phyloP scores from a whole-genome alignment of 2,888 invertebrate genomes.

The Sceliomorpha sp. region DNA sequence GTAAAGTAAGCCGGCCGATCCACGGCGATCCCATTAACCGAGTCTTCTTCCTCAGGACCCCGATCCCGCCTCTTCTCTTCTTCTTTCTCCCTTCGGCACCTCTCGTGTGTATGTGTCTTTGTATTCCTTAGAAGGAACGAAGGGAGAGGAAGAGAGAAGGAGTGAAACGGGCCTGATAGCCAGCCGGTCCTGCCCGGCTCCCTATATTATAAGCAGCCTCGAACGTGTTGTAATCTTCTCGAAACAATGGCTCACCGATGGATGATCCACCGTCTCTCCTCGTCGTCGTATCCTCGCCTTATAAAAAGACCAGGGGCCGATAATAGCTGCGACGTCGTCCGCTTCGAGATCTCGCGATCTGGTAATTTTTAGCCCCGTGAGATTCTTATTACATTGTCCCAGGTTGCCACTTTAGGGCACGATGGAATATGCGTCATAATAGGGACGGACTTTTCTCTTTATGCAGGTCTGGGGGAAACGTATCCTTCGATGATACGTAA shows the following conservation, averaged over 20 bases:
- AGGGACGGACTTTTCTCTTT: slow-evolving; percentile 32
- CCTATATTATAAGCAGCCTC: slow-evolving; percentile 77
- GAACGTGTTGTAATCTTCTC: slow-evolving; percentile 80
- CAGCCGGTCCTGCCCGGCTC: slow-evolving; percentile 64
- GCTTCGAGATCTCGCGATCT: slow-evolving; percentile 59
- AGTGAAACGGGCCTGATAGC: slow-evolving; percentile 54
- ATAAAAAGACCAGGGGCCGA: slow-evolving; percentile 75
- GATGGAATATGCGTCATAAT: slow-evolving; percentile 34
- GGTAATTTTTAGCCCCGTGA: slow-evolving; percentile 58
- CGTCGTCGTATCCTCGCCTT: slow-evolving; percentile 46
- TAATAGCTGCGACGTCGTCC: slow-evolving; percentile 74
- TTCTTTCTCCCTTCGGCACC: slow-evolving; percentile 41
- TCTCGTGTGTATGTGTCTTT: slow-evolving; percentile 51
- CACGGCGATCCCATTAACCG: slow-evolving; percentile 60
- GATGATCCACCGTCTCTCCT: slow-evolving; percentile 56
- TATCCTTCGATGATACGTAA: slow-evolving; percentile 28
- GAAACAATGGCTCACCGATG: slow-evolving; percentile 78
- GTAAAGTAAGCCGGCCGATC: slow-evolving; percentile 34
- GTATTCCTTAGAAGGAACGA: slow-evolving; percentile 44
- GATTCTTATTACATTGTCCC: slow-evolving; percentile 45
- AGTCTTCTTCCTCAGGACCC: slow-evolving; percentile 35
- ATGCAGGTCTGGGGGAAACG: slow-evolving; percentile 30
- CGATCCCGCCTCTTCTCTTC: slow-evolving; percentile 37
- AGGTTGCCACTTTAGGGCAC: slow-evolving; percentile 34
- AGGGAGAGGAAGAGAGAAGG: slow-evolving; percentile 56